Conservation (phyloP, 2,113 vertebrate genomes). For the Atherinomorus stipes region DNA sequence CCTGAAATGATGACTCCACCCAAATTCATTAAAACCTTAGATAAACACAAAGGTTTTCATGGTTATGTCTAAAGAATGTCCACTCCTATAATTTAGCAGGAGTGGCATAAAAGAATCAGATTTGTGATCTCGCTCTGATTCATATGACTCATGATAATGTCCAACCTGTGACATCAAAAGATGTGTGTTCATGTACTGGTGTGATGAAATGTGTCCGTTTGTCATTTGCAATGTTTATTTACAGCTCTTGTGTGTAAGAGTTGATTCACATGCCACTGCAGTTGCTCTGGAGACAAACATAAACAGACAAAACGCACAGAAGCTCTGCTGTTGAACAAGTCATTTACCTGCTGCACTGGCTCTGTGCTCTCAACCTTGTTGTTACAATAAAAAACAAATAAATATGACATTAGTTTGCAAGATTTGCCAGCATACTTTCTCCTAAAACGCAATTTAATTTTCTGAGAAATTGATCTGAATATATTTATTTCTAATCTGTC, state of each 20-base stretch:
- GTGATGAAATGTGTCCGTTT: slow-evolving; percentile 52
- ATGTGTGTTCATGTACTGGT: not conserved
- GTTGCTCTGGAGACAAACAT: slow-evolving; percentile 61
- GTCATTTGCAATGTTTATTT: slow-evolving; percentile 29
- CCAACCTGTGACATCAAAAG: slow-evolving; percentile 30
- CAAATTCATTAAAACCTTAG: not conserved
- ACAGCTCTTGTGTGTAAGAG: not conserved
- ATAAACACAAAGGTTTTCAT: slow-evolving; percentile 1
- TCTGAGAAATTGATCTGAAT: not conserved
- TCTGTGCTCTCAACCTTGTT: not conserved
- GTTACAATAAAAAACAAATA: not conserved
- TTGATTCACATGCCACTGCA: slow-evolving; percentile 40
- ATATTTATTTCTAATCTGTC: not conserved
- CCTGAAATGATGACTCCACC: no score
- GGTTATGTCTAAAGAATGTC: not conserved
- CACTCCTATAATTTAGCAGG: not conserved
- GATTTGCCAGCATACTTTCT: not conserved
- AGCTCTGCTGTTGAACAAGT: slow-evolving; percentile 14
- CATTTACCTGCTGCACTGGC: slow-evolving; percentile 21
- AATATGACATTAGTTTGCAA: not conserved
- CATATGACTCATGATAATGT: slow-evolving; percentile 22
- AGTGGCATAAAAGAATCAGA: not conserved
- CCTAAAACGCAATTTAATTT: no score
- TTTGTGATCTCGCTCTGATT: not conserved
- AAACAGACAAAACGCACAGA: slow-evolving; percentile 50